Evolutionary conservation across 2,797 vertebrate species (phyloP).

Genomic region (Aphelocoma californica): DNA sequence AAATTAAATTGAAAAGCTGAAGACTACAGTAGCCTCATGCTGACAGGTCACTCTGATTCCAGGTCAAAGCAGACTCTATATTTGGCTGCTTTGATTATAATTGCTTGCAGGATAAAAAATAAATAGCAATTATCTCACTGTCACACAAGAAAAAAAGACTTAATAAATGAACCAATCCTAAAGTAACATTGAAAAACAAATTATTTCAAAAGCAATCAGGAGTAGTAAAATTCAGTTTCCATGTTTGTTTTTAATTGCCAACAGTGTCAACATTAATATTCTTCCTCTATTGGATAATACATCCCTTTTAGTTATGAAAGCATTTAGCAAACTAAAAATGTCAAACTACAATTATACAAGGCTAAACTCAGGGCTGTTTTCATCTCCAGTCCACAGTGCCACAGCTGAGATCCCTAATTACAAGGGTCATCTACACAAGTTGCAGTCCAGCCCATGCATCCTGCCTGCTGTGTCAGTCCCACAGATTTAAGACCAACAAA

Average conservation of each 20-base stretch:
- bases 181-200: constrained; percentile 9
- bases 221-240: constrained; percentile 24
- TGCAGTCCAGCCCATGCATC: neutral
- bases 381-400: neutral
- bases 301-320: constrained; percentile 6
- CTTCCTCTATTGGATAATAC: neutral
- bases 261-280: constrained; percentile 20
- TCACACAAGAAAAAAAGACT: constrained; percentile 7
- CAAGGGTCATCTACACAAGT: neutral
- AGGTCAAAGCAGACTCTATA: constrained; percentile 32
- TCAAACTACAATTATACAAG: neutral
- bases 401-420: constrained; percentile 23
- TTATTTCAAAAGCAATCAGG: constrained; percentile 28
- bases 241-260: constrained; percentile 46
- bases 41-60: constrained; percentile 46
- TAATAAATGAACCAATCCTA: constrained; percentile 37
- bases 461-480: neutral
- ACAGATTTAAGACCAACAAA: neutral
- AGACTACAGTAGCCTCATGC: constrained; percentile 8
- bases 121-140: constrained; percentile 65
- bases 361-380: neutral
- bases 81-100: constrained; percentile 46
- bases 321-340: constrained; percentile 28
- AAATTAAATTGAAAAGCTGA: constrained; percentile 19
- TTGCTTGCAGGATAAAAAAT: constrained; percentile 45